Conservation (phyloP, 1,140 invertebrate genomes). For the Cyrtorhinus lividipennis region DNA sequence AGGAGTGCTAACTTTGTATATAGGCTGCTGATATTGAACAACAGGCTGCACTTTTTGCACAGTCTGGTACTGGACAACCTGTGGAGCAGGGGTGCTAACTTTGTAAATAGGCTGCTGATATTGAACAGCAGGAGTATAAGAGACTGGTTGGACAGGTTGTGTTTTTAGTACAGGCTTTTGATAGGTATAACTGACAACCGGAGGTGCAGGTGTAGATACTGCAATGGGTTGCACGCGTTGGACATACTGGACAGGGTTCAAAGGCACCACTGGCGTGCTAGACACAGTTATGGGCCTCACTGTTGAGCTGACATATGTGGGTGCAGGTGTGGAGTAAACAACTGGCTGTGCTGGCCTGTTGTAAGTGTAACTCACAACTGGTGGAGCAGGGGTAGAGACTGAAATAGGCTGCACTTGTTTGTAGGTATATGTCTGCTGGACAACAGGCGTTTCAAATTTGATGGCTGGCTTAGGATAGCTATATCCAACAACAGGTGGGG, state of each 20-base stretch:
- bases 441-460: constrained; percentile 10
- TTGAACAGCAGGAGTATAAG: neutral
- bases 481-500: neutral
- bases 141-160: neutral
- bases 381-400: constrained; percentile 5
- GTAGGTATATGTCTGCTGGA: neutral
- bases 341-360: neutral
- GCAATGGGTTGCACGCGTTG: constrained; percentile 14
- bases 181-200: constrained; percentile 17
- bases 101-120: neutral
- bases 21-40: neutral
- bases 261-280: constrained; percentile 23
- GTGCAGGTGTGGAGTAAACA: neutral
- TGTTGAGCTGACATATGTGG: neutral
- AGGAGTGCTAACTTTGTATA: neutral
- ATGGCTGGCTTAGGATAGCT: constrained; percentile 9
- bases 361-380: neutral
- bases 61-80: constrained; percentile 11
- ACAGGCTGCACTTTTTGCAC: neutral
- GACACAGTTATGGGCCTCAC: neutral
- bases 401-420: constrained; percentile 1
- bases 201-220: constrained; percentile 14
- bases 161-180: neutral
- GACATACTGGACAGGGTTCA: constrained; percentile 25
- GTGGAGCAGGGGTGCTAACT: neutral